Evolutionary conservation across 2,797 vertebrate genomes (phyloP).

Genomic region (Apogon hyalosoma): DNA sequence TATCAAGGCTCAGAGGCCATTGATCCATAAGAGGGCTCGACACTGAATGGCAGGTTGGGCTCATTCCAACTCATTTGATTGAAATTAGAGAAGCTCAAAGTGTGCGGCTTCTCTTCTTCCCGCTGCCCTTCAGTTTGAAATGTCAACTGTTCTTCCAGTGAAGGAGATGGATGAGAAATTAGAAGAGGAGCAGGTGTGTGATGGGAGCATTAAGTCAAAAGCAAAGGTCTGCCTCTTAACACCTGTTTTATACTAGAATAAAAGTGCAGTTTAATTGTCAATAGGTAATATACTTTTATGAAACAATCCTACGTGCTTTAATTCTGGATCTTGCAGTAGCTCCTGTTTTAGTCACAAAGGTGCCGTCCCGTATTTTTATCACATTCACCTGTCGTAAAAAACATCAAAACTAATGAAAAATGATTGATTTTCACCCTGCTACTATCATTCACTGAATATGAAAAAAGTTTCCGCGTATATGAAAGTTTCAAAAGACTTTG

Average conservation of each 20-base stretch:
- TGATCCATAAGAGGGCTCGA: slow-evolving; percentile 66
- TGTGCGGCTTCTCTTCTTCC: slow-evolving; percentile 19
- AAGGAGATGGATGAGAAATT: slow-evolving; percentile 42
- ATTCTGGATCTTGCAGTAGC: neutral
- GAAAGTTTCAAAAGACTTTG: slow-evolving; percentile 41
- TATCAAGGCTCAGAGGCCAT: slow-evolving; percentile 70
- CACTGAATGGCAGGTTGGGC: slow-evolving; percentile 49
- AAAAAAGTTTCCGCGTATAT: slow-evolving; percentile 10
- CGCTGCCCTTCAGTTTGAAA: slow-evolving; percentile 37
- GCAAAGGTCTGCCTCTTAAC: slow-evolving; percentile 4
- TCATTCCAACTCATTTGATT: slow-evolving; percentile 60
- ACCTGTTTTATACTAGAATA: slow-evolving; percentile 22
- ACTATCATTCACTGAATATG: slow-evolving; percentile 29
- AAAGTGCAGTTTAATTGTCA: slow-evolving; percentile 16
- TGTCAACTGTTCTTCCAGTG: slow-evolving; percentile 45
- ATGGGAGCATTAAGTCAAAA: slow-evolving; percentile 13
- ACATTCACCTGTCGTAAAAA: neutral
- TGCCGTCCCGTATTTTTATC: slow-evolving; percentile 9
- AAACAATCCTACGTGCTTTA: neutral
- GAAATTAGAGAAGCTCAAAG: slow-evolving; percentile 64
- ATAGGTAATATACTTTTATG: neutral
- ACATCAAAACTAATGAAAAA: slow-evolving; percentile 31
- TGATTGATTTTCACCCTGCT: slow-evolving; percentile 19
- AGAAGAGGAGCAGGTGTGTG: slow-evolving; percentile 13
- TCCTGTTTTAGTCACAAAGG: neutral